Base-by-base conservation (phyloP, 2,113 vertebrate genomes). In the Uria aalge region DNA sequence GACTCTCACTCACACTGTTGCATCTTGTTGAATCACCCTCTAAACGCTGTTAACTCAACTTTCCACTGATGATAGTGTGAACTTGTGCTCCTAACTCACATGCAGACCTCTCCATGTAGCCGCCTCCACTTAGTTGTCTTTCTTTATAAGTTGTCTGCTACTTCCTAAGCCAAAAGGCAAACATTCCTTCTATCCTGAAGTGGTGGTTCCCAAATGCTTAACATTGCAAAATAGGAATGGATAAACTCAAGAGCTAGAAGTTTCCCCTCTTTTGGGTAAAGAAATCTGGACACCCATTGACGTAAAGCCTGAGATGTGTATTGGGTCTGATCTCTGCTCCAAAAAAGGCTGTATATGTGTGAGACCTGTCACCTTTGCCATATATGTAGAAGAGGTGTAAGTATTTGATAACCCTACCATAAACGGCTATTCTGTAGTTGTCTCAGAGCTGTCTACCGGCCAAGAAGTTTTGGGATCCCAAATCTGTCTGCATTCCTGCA, bases 401-500 rank as follows among this genome's bases (percentile, higher is more conserved):
- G 26, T 34, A 26, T 57, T 53, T n/a, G 38, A 59, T 78, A 59
- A 56, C 77, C 19, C 47, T 77, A 6, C 86, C 76, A 63, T 74
- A 87, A 71, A 88, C 7, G 2, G 62, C 45, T 36, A 17, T 56
- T 71, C 40, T 85, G 50, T 36, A 22, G 22, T 71, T 36, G 11
- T 48, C 84, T 93, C 45, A 50, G 18, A 52, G 21, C 43, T 88
- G 56, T 13, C 57, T 72, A 64, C 1, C 1, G 68, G 67, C 63
- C 88, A 91, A 91, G 79, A 88, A 76, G 5, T 85, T 80, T 71
- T 88, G 56, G 79, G 78, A 88, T 85, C 41, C 47, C 81, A 77
- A 45, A 92, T 47, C 64, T 72, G 94, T 92, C 90, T 95, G 80
- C 93, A 85, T 92, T 92, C 90, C 63, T 92, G 32, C 23, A 47